Conservation (phyloP, 2,113 vertebrate species). For the Gopherus flavomarginatus region DNA sequence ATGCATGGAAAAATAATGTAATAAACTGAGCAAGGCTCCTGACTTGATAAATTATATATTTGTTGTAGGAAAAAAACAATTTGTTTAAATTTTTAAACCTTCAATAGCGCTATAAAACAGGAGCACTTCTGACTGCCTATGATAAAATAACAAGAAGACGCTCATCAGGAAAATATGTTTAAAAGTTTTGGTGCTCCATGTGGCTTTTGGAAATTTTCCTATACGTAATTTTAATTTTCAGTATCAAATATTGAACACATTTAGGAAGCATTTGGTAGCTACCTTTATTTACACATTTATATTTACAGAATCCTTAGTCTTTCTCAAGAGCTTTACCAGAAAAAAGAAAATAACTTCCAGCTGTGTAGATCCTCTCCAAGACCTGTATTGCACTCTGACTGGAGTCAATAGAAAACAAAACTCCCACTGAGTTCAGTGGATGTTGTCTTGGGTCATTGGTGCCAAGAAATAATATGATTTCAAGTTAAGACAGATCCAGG, state of each 20-base stretch:
- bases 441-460: not conserved
- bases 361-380: not conserved
- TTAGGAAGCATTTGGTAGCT: not conserved
- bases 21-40: slow-evolving; percentile 45
- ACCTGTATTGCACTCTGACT: not conserved
- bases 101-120: slow-evolving; percentile 45
- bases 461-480: not conserved
- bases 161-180: slow-evolving; percentile 49
- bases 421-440: not conserved
- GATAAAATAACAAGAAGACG: slow-evolving; percentile 47
- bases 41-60: slow-evolving; percentile 64
- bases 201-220: not conserved
- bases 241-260: not conserved
- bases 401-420: slow-evolving; percentile 30
- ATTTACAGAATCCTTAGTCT: not conserved
- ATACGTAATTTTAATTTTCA: not conserved
- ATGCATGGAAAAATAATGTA: slow-evolving; percentile 66
- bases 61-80: slow-evolving; percentile 11
- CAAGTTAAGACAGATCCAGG: not conserved
- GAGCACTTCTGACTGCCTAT: not conserved
- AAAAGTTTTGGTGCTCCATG: not conserved
- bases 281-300: not conserved
- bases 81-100: slow-evolving; percentile 47
- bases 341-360: not conserved
- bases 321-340: not conserved